phyloP scores from a whole-genome alignment of 2,797 vertebrate species.

The Ctenopoma kingsleyae region DNA sequence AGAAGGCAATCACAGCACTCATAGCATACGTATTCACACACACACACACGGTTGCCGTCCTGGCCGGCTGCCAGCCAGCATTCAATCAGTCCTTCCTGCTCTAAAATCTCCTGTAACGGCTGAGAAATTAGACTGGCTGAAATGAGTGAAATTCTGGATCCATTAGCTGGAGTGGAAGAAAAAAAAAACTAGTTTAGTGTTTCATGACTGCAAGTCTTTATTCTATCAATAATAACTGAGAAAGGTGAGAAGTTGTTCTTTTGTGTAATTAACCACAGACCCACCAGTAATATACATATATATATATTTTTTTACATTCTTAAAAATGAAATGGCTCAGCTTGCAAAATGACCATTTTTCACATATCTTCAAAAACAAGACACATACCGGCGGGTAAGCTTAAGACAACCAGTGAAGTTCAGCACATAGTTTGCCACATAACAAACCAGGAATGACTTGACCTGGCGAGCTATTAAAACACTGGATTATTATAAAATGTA shows the following conservation, averaged over 20 bases:
- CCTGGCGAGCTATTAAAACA: background rate
- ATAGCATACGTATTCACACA: background rate
- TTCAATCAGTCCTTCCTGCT: conserved; percentile 54
- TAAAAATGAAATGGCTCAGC: background rate
- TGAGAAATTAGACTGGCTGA: conserved; percentile 31
- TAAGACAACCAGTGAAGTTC: background rate
- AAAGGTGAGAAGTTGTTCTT: conserved; percentile 15
- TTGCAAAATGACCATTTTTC: background rate
- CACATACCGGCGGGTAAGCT: background rate
- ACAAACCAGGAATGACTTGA: background rate
- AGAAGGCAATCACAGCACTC: conserved; percentile 16
- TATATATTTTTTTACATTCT: conserved; percentile 4
- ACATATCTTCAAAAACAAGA: no score
- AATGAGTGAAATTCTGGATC: conserved; percentile 39
- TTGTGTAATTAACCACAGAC: conserved; percentile 14
- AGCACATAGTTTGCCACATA: background rate
- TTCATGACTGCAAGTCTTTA: conserved; percentile 34
- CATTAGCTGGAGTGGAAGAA: conserved; percentile 27
- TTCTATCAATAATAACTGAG: conserved; percentile 25
- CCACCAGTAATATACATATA: background rate
- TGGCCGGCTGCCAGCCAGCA: conserved; percentile 44
- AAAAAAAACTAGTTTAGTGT: conserved; percentile 11
- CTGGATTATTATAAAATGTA: background rate
- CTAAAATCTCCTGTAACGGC: conserved; percentile 34
- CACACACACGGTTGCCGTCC: conserved; percentile 34